A percentile compares a stretch with the other conserved stretches of the same genome.
These are phyloP conservation scores for Poecile montanus DNA, from an alignment of 2,797 vertebrate genomes.

Conservation along the genomic window DNA sequence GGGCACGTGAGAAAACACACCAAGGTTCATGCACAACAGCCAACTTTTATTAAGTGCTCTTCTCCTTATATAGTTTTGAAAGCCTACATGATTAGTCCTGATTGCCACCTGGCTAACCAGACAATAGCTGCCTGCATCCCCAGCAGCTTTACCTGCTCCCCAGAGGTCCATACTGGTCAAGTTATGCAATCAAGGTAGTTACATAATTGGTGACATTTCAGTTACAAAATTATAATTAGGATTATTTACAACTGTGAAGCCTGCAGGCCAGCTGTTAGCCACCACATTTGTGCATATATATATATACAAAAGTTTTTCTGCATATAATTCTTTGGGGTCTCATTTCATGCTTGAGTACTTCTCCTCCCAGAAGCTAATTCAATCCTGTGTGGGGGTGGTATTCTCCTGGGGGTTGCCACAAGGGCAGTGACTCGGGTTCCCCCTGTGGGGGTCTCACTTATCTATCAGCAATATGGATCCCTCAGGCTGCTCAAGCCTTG, in stretches of 20 bases:
- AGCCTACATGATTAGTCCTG: neutral
- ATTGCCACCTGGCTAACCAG: neutral
- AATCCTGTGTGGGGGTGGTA: too few relatives aligned
- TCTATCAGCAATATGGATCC: too few relatives aligned
- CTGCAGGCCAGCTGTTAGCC: neutral
- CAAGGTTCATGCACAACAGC: neutral
- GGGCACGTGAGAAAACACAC: neutral
- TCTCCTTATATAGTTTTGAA: neutral
- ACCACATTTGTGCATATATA: too few relatives aligned
- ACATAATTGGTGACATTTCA: neutral
- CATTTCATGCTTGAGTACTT: too few relatives aligned
- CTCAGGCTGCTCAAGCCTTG: too few relatives aligned
- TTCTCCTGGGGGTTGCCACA: too few relatives aligned
- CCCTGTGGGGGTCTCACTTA: too few relatives aligned
- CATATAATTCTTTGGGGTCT: too few relatives aligned
- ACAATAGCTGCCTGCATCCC: neutral
- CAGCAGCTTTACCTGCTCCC: neutral
- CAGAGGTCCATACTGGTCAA: neutral
- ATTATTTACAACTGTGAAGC: neutral
- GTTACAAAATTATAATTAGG: neutral
- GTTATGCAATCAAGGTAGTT: neutral
- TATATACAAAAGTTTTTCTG: too few relatives aligned
- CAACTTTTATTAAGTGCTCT: neutral
- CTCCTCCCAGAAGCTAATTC: too few relatives aligned
- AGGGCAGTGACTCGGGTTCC: too few relatives aligned